A percentile compares a stretch with the other conserved stretches of the same genome.
Conservation (phyloP, 2,113 vertebrate species). For the Pteruthius melanotis region DNA sequence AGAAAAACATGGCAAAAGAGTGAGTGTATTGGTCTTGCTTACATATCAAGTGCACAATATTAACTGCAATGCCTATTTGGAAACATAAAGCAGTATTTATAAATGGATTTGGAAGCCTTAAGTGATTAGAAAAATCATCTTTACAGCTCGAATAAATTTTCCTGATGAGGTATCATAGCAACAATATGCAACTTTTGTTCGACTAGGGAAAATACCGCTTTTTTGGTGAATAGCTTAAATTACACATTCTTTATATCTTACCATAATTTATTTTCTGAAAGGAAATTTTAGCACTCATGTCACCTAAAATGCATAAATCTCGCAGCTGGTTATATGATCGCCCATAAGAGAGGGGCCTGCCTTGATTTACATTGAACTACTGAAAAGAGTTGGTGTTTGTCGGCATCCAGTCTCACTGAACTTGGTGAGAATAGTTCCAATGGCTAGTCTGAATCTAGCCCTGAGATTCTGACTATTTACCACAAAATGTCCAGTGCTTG, state of each 20-base stretch:
- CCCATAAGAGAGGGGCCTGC: neutral
- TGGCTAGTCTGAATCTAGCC: neutral
- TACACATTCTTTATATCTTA: neutral
- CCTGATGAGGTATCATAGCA: neutral
- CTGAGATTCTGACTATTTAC: neutral
- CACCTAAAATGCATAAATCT: neutral
- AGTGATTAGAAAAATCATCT: neutral
- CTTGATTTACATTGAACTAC: neutral
- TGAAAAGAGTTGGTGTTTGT: neutral
- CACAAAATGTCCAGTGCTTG: neutral
- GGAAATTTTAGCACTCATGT: neutral
- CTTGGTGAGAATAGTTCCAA: neutral
- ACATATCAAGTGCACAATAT: neutral
- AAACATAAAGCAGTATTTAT: neutral
- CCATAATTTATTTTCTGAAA: neutral
- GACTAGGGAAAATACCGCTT: rapidly evolving
- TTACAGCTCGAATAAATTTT: neutral
- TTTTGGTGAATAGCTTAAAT: neutral
- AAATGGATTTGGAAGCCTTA: neutral
- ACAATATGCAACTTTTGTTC: neutral
- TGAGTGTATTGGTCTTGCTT: neutral
- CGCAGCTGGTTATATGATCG: neutral
- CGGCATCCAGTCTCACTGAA: neutral
- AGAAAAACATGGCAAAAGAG: neutral
- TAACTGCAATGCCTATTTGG: neutral